Evolutionary conservation across 2,113 vertebrate genomes (phyloP), one percentile per base, ranked within the genome.

Genomic region (Chauna torquata): DNA sequence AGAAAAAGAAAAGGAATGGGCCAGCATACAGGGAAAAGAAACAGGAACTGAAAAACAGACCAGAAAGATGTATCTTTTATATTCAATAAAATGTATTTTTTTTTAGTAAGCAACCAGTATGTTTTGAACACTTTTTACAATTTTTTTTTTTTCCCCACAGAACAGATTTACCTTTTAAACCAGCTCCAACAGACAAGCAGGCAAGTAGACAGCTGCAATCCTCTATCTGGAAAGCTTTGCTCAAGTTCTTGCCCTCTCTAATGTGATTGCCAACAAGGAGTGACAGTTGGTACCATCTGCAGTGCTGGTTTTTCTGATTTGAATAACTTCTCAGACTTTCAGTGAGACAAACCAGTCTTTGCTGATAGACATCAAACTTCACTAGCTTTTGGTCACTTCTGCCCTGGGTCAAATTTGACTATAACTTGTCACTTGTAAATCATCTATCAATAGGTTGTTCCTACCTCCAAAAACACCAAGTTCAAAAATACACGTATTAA

Each of bases 201-300:
- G 32, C 25, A 82, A 70, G 40, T n/a, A 89, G 87, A 64, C 20
- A 93, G 84, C 78, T 96, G 57, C 74, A 90, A 44, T 42, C 62
- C 47, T 82, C 34, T 32, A 38, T 68, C 89, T 80, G 82, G 79
- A 88, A 54, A 74, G 84, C 62, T 86, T 49, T 90, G 94, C 83
- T 82, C 55, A 38, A 50, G 92, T 94, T 77, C 86, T 91, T 90
- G 95, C 89, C 94, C 91, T 87, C 86, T 86, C 74, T 96, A 85
- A 94, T 70, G 84, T 80, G 92, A 94, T 40, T 70, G 81, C 78
- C 92, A 97, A 95, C 86, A 85, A 77, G 77, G 66, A 91, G 34
- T 96, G 97, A 97, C 96, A 97, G 95, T 90, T 94, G 78, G 89
- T 94, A 95, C 95, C 92, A 95, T 92, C 96, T 96, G 94, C 70